Conservation (phyloP, 2,797 vertebrate species). For the Cossypha polioptera region DNA sequence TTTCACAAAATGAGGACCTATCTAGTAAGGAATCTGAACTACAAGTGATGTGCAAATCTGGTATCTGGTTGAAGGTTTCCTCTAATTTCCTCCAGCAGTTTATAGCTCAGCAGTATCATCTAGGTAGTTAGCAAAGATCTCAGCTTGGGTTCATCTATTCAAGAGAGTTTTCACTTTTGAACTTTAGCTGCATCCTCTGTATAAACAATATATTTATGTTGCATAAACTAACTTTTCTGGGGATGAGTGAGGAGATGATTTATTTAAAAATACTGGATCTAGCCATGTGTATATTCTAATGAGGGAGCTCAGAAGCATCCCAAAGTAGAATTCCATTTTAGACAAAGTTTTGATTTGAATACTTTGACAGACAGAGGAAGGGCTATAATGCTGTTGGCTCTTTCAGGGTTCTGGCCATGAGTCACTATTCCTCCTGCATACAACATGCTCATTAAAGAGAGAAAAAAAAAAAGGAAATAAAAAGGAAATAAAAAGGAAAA, state of each 20-base stretch:
- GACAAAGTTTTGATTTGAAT: not conserved
- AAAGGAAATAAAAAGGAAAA: not conserved
- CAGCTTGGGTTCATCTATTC: not conserved
- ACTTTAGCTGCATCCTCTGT: not conserved
- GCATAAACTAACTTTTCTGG: not conserved
- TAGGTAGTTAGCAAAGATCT: not conserved
- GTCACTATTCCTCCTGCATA: not conserved
- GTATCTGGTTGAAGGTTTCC: not conserved
- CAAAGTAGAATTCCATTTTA: not conserved
- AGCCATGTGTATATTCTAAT: not conserved
- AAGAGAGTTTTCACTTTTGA: not conserved
- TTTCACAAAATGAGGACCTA: not conserved
- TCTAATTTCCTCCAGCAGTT: not conserved
- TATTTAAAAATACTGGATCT: not conserved
- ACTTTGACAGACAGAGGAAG: not conserved
- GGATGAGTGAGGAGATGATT: not conserved
- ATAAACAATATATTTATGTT: not conserved
- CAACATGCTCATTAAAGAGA: not conserved
- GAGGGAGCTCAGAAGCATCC: not conserved
- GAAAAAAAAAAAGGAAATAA: no score
- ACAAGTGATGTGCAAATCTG: not conserved
- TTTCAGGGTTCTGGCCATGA: not conserved
- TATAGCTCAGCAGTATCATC: not conserved
- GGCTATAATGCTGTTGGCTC: not conserved
- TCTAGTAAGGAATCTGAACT: not conserved